A percentile compares a stretch with the other conserved stretches of the same genome.
phyloP scores from a whole-genome alignment of 2,113 vertebrate species.

The Laticauda colubrina region DNA sequence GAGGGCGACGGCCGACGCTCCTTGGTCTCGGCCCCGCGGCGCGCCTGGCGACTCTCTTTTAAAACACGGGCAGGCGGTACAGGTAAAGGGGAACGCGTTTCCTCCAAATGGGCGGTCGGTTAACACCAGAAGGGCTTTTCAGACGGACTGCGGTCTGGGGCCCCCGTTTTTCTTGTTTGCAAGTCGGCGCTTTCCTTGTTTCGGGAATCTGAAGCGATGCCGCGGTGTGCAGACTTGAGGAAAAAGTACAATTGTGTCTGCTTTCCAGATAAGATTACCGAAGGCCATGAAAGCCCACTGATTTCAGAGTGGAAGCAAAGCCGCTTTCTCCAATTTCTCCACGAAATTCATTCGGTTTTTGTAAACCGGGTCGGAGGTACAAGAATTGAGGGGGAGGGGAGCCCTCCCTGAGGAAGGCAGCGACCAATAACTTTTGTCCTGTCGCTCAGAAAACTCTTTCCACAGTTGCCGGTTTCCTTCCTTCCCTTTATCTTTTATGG shows the following conservation, averaged over 20 bases:
- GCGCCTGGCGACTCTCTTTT: conserved; percentile 35
- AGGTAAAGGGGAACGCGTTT: conserved; percentile 66
- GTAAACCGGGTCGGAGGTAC: neutral
- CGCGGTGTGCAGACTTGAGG: neutral
- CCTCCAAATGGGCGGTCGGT: conserved; percentile 30
- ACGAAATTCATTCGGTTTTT: neutral
- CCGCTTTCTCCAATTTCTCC: neutral
- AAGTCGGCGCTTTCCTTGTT: conserved; percentile 23
- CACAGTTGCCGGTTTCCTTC: neutral
- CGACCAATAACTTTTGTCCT: neutral
- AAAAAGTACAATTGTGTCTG: neutral
- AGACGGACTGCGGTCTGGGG: conserved; percentile 15
- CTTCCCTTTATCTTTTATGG: neutral
- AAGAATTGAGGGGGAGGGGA: neutral
- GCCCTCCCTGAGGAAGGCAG: neutral
- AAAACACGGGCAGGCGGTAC: conserved; percentile 37
- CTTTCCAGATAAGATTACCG: neutral
- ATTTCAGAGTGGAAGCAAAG: neutral
- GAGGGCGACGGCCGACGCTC: conserved; percentile 26
- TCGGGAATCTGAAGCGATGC: conserved; percentile 40
- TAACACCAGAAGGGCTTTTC: conserved; percentile 26
- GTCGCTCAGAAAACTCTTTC: neutral
- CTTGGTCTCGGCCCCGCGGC: conserved; percentile 13
- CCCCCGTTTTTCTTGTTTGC: conserved; percentile 12
- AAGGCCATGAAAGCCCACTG: neutral